phyloP scores from a whole-genome alignment of 2,797 vertebrate genomes.

The Gymnodraco acuticeps region DNA sequence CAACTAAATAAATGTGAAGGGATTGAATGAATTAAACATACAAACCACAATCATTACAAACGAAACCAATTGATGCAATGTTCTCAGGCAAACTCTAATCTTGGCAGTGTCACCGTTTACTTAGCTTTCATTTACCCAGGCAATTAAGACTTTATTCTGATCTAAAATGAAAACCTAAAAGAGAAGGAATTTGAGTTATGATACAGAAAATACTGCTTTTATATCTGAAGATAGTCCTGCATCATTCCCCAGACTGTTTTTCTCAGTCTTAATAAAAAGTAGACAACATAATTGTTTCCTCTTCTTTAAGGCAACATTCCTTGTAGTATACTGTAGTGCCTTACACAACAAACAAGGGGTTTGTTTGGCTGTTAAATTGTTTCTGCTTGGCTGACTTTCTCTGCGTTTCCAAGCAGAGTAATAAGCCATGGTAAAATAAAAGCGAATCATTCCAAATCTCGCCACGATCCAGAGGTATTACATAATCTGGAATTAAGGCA shows the following conservation, averaged over 20 bases:
- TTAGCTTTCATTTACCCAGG: not conserved
- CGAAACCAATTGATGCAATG: slow-evolving; percentile 23
- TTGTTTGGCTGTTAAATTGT: not conserved
- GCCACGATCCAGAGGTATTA: slow-evolving; percentile 37
- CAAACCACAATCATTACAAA: slow-evolving; percentile 8
- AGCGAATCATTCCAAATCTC: slow-evolving; percentile 46
- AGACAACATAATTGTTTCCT: too few relatives aligned
- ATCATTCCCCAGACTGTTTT: not conserved
- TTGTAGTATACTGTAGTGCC: not conserved
- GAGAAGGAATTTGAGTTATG: not conserved
- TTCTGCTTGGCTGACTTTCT: slow-evolving; percentile 16
- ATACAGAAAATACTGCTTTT: not conserved
- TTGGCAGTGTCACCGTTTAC: not conserved
- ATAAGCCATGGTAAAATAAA: slow-evolving; percentile 43
- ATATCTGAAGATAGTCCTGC: not conserved
- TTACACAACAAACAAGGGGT: not conserved
- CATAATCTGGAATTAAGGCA: slow-evolving; percentile 35
- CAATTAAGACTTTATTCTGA: not conserved
- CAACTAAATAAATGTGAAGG: rapidly evolving
- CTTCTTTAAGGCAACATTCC: not conserved
- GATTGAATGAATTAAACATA: slow-evolving; percentile 34
- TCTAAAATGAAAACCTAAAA: not conserved
- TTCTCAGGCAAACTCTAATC: slow-evolving; percentile 16
- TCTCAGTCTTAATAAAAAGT: not conserved
- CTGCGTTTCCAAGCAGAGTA: slow-evolving; percentile 17